Evolutionary conservation across 1,140 invertebrate species (phyloP).

Genomic region (Cydia fagiglandana): DNA sequence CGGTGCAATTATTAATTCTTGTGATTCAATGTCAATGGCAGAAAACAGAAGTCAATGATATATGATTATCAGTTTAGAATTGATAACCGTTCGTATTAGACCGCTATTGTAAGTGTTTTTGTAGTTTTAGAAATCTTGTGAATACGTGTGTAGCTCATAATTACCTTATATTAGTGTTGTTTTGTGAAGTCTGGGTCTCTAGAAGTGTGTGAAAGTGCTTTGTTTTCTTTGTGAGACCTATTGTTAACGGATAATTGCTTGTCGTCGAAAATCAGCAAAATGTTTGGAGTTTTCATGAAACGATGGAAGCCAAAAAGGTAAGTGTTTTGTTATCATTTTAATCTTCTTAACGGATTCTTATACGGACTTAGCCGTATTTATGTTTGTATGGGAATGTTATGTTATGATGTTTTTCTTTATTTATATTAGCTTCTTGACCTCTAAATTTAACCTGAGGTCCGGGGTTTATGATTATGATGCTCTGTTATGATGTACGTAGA

Average conservation of each 20-base stretch:
- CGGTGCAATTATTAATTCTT: slow-evolving; percentile 29
- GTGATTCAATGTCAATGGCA: slow-evolving; percentile 24
- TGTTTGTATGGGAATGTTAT: neutral
- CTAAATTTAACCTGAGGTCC: neutral
- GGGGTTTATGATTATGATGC: neutral
- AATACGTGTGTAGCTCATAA: slow-evolving; percentile 14
- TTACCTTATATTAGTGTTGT: slow-evolving; percentile 16
- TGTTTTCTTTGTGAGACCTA: slow-evolving; percentile 26
- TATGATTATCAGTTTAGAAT: slow-evolving; percentile 21
- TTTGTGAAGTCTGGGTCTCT: slow-evolving; percentile 1
- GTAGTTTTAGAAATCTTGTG: slow-evolving; percentile 21
- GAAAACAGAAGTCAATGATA: slow-evolving; percentile 27
- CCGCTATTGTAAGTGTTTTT: slow-evolving; percentile 20
- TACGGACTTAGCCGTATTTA: neutral
- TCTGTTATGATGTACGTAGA: slow-evolving; percentile 27
- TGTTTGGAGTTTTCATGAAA: slow-evolving; percentile 77
- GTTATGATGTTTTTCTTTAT: neutral
- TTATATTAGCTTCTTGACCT: neutral
- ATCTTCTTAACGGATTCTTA: neutral
- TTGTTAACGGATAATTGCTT: slow-evolving; percentile 14
- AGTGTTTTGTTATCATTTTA: slow-evolving; percentile 22
- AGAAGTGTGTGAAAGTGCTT: slow-evolving; percentile 26
- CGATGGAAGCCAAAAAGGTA: slow-evolving; percentile 79
- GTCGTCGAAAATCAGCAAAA: slow-evolving; percentile 46
- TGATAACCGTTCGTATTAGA: slow-evolving; percentile 7